Base-by-base conservation (phyloP, 2,797 vertebrate species). In the Toxotes lorentzi region DNA sequence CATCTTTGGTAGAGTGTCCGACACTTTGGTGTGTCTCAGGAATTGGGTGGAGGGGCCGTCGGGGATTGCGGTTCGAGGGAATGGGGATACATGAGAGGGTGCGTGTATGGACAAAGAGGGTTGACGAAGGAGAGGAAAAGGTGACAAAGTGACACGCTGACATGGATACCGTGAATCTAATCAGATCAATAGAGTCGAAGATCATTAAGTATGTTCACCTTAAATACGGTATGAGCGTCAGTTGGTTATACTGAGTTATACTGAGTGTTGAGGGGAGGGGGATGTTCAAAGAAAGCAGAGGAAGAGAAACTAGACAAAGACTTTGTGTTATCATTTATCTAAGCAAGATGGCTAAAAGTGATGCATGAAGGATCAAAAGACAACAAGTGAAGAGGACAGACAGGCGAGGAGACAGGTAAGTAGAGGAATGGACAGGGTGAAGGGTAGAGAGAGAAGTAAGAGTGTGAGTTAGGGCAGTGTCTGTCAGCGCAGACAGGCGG, bases 1-100 rank as follows among this genome's bases (percentile, higher is more conserved):
- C 94, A 94, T 96, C 95, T 96, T 96, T 96, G 95, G 95, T 96
- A 94, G 91, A 90, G 90, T 93, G 94, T 94, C 93, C 81, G 94
- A 96, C 95, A 95, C 95, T 92, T 95, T 94, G 92, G 91, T 88
- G 95, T 94, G 95, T 92, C 95, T 83, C 80, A 85, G 88, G 91
- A 86, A 87, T 48, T 70, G 78, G 86, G 79, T 50, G 73, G 63
- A 76, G 51, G 65, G 79, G 83, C 51, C 21, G 24, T 57, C 0
- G n/a, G 62, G 82, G 76, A 62, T 43, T 66, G 65, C 1, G 35
- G 73, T 50, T 62, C 1, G 5, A 60, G 70, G 87, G 67, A 35
- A 47, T 58, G 68, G 69, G 73, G 75, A 86, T 67, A 86, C 73
- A 86, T 64, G 83, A 82, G 48, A 75, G 73, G 66, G 79, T 71